Evolutionary conservation across 2,888 invertebrate species (phyloP), one percentile per base, ranked within the genome.

Genomic region (Troides aeacus): DNA sequence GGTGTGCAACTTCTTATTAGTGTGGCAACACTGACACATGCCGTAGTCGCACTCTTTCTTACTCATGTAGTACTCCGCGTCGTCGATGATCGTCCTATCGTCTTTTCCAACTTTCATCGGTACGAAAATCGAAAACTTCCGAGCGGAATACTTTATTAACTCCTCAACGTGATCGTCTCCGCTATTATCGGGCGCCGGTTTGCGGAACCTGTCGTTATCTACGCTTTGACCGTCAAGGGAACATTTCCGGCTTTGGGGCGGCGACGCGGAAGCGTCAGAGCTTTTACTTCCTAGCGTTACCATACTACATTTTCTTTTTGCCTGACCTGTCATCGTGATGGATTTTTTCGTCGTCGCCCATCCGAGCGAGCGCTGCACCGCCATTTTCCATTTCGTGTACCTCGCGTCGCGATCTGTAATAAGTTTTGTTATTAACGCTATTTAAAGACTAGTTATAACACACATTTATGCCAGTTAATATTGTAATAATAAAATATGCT

Each of bases 381-480:
- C 99, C 95, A 97, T 97, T 89, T 98, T 98, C 99, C 99, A 99
- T 88, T 97, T 96, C 10, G 95, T 96, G 86, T 97, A 98, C 72
- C 98, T 94, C 6, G 94, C 93, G 82, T 97, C 95, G 69, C 98
- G 95, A 83, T 98, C 97, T 96, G 50, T 10, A 53, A 63, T 42
- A 62, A 62, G 21, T 23, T 50, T 53, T 10, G 18, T 36, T 39
- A 57, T 23, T 58, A 62, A 7, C 23, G 12, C 39, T 23, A 8
- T 24, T 10, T 58, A 3, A 5, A 0, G 30, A 30, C 30, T 30
- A 30, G 4, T 30, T 30, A 30, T 30, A 30, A 30, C 3, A 30
- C 5, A 30, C 30, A 3, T 24, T 24, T 30, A 30, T 5, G 30
- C 3, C 3, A 30, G 3, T 4, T 30, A 5, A 30, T 30, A 30